Percentiles rank a stretch among this genome's conserved stretches.
Evolutionary conservation across 1,140 invertebrate genomes (phyloP).

Genomic region (Drosophila lini): DNA sequence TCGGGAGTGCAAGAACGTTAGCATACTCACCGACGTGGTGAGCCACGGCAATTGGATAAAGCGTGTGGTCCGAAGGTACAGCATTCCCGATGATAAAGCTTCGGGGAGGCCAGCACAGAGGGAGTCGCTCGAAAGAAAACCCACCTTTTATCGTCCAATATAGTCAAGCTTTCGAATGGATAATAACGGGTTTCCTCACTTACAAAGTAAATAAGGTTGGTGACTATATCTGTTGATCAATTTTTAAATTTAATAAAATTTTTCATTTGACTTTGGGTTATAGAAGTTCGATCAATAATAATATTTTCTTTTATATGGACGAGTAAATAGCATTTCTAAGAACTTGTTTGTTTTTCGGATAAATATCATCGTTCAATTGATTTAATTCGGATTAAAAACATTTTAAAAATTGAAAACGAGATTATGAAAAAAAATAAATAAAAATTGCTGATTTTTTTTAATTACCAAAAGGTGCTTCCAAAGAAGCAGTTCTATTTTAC

Average conservation of each 20-base stretch:
- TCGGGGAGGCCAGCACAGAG: too few species aligned
- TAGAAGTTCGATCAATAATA: too few species aligned
- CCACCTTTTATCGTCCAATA: background rate
- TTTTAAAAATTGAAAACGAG: too few species aligned
- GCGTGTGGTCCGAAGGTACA: background rate
- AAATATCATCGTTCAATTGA: too few species aligned
- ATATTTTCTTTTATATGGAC: too few species aligned
- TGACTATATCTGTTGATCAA: background rate
- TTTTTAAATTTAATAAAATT: background rate
- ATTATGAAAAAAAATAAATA: too few species aligned
- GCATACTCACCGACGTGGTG: conserved; percentile 10
- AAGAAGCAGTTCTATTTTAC: too few species aligned
- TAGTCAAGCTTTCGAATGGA: background rate
- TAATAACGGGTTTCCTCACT: background rate
- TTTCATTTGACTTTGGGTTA: background rate
- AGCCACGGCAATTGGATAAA: conserved; percentile 12
- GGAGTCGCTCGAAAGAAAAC: background rate
- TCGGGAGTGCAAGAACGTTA: background rate
- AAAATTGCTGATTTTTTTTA: too few species aligned
- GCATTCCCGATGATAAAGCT: background rate
- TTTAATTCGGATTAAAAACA: too few species aligned
- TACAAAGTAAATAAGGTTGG: background rate
- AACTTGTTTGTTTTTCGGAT: too few species aligned
- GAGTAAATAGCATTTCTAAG: too few species aligned
- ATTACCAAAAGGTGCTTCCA: too few species aligned